Percentiles rank a stretch among this genome's conserved stretches.
These are phyloP conservation scores for Drosophila chauvacae DNA, from an alignment of 1,140 invertebrate genomes.

Conservation along the genomic window DNA sequence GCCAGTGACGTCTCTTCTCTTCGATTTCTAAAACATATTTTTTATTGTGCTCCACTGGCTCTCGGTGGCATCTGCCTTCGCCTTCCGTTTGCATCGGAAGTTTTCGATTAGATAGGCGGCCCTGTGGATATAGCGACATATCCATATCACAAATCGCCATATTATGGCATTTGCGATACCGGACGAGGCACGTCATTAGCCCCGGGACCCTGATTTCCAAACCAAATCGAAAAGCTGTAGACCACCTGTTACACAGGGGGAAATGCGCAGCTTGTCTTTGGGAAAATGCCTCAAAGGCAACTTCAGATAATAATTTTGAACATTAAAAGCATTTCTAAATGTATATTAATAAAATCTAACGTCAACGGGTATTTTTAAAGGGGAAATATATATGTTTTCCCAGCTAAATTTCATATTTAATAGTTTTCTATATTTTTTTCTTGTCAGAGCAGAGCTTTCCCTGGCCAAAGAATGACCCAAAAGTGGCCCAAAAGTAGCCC, in stretches of 20 bases:
- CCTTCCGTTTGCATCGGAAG: constrained; percentile 62
- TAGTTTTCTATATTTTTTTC: neutral
- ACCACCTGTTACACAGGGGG: neutral
- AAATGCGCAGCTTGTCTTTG: neutral
- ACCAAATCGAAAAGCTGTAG: constrained; percentile 16
- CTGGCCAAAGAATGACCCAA: neutral
- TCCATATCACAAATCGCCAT: constrained; percentile 1
- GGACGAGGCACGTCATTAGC: constrained; percentile 23
- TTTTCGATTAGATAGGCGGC: constrained; percentile 64
- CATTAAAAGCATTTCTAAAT: too few relatives aligned
- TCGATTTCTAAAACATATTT: neutral
- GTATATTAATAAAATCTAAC: too few relatives aligned
- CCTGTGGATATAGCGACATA: neutral
- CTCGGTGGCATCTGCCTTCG: constrained; percentile 1
- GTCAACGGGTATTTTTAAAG: too few relatives aligned
- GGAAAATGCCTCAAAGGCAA: neutral
- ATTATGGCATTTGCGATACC: constrained; percentile 2
- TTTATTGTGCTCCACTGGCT: constrained; percentile 8
- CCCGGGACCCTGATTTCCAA: constrained; percentile 34
- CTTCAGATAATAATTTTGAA: neutral
- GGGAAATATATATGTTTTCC: too few relatives aligned
- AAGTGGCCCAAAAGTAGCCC: neutral
- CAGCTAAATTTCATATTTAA: neutral
- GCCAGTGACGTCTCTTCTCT: constrained; percentile 37
- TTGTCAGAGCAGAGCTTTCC: constrained; percentile 15